Percentiles rank a stretch among this genome's conserved stretches.
Conservation (phyloP, 2,797 vertebrate genomes). For the Setipinna tenuifilis region DNA sequence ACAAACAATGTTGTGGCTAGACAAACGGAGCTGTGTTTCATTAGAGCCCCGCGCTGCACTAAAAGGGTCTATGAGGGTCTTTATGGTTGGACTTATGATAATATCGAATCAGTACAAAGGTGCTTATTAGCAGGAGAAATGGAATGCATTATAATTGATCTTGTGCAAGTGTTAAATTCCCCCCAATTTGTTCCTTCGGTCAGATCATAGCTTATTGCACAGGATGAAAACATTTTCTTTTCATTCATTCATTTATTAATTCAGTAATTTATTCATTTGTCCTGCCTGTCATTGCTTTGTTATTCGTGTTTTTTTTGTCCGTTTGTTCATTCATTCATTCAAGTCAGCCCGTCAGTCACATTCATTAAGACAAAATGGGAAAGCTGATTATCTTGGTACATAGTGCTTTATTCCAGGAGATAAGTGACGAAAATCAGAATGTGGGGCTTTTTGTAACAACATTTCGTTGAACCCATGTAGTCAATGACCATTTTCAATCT, state of each 20-base stretch:
- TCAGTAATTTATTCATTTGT: too few species aligned
- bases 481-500: background rate
- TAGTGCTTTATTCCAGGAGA: background rate
- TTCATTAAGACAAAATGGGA: background rate
- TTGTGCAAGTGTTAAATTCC: background rate
- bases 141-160: background rate
- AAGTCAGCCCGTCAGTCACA: background rate
- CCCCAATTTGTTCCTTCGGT: background rate
- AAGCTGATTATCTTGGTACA: background rate
- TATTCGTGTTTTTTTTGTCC: too few species aligned
- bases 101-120: background rate
- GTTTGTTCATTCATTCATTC: too few species aligned
- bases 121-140: background rate
- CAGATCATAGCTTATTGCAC: background rate
- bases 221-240: background rate
- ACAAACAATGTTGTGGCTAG: conserved; percentile 14
- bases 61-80: conserved; percentile 26
- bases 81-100: background rate
- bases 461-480: background rate
- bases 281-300: background rate
- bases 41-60: background rate
- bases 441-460: background rate
- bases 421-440: background rate
- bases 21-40: conserved; percentile 3
- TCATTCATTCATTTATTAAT: too few species aligned